Evolutionary conservation across 1,140 invertebrate genomes (phyloP), one percentile per base, ranked within the genome.

Genomic region (Probaryconus sp.): DNA sequence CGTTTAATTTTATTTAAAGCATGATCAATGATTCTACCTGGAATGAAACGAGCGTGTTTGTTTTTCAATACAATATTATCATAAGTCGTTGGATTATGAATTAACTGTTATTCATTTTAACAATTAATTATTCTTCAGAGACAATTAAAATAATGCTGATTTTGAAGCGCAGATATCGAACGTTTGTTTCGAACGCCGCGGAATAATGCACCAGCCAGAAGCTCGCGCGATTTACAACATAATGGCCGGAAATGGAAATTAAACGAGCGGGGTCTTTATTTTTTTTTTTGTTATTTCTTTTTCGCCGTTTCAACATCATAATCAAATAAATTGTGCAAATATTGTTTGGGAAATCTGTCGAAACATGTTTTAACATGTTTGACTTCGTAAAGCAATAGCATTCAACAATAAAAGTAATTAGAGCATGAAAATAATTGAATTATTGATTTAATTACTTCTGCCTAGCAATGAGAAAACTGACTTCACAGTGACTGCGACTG

Each of bases 111-210:
- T 58, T 68, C 51, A 68, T 58, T 68, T 67, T 67, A 56, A 35
- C 64, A 68, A 58, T 58, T 68, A 68, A 68, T 68, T 58, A 68
- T 68, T 68, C 64, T 68, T 58, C 40, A 24, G 43, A 68, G 64
- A 58, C 64, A 58, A 68, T 48, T 53, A 51, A 67, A 68, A 68
- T 58, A 58, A 50, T 50, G 20, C 20, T 45, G 64, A 58, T 58
- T 58, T 67, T 38, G 30, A 55, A 65, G 17, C 31, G 31, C 37
- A 30, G 51, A 67, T 67, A 67, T 58, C 28, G 24, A 21, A 64
- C 48, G 43, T 63, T 63, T 51, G 47, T 51, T 63, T 28, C 37
- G 35, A 43, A 26, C 18, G 28, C 40, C 33, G 10, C 28, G 33
- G 26, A n/a, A 48, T 50, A 56, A 38, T 61, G 37, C 26, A 61